These are phyloP conservation scores for Lineus longissimus DNA, from an alignment of 1,140 invertebrate genomes.

Conservation along the genomic window DNA sequence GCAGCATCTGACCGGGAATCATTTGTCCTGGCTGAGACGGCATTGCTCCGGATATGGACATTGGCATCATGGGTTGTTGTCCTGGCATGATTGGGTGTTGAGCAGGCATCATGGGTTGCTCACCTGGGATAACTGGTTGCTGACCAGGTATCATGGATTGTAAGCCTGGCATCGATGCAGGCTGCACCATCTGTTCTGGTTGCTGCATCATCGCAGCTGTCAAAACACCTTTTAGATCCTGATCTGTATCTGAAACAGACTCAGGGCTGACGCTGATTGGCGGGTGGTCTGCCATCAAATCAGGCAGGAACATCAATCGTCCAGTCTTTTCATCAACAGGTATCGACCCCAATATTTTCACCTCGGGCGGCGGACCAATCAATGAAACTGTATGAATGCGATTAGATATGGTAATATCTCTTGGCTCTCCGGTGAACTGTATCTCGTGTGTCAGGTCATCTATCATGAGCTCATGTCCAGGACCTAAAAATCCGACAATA, in stretches of 20 bases:
- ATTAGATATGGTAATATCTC: slow-evolving; percentile 47
- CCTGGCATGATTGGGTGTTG: not conserved
- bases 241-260: not conserved
- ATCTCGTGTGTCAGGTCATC: slow-evolving; percentile 61
- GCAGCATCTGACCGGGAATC: no score
- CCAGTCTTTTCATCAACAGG: slow-evolving; percentile 20
- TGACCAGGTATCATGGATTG: not conserved
- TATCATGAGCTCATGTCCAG: slow-evolving; percentile 78
- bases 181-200: slow-evolving; percentile 5
- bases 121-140: not conserved
- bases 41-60: no score
- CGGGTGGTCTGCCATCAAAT: not conserved
- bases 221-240: no score
- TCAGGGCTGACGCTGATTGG: slow-evolving; percentile 1
- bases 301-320: not conserved
- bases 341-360: slow-evolving; percentile 56
- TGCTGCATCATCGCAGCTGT: no score
- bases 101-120: not conserved
- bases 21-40: no score
- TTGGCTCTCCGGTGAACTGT: slow-evolving; percentile 43
- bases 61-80: no score
- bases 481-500: slow-evolving; percentile 82
- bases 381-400: slow-evolving; percentile 80
- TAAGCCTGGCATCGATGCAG: not conserved
- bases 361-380: slow-evolving; percentile 72